phyloP scores from a whole-genome alignment of 92 coral and sea anemone genomes.

The Zoanthus solanderi region DNA sequence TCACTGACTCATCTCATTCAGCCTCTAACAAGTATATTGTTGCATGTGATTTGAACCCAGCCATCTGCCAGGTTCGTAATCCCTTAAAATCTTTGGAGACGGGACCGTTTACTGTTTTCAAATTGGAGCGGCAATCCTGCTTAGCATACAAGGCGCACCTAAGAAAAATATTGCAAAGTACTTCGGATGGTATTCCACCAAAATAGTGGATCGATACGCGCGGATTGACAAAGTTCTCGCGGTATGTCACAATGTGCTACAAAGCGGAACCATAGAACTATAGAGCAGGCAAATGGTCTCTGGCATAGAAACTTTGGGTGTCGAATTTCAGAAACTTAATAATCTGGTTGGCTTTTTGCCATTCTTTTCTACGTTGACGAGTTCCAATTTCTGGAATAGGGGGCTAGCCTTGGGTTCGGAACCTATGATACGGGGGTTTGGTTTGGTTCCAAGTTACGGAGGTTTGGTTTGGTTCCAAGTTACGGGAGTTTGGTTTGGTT shows the following conservation, averaged over 20 bases:
- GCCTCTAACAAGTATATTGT: slow-evolving; percentile 24
- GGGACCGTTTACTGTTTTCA: slow-evolving; percentile 67
- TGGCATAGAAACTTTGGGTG: not conserved
- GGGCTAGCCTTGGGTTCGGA: not conserved
- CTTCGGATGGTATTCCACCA: slow-evolving; percentile 67
- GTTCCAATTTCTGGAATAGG: not conserved
- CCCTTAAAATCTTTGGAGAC: slow-evolving; percentile 53
- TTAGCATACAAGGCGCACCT: slow-evolving; percentile 66
- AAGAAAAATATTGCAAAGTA: slow-evolving; percentile 59
- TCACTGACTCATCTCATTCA: not conserved
- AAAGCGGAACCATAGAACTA: slow-evolving; percentile 17
- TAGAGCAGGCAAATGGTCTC: slow-evolving; percentile 9
- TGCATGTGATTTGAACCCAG: slow-evolving; percentile 61
- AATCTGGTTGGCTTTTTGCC: not conserved
- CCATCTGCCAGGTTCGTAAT: slow-evolving; percentile 70
- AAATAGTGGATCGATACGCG: slow-evolving; percentile 66
- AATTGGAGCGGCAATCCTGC: slow-evolving; percentile 65
- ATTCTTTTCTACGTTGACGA: not conserved
- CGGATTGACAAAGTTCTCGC: slow-evolving; percentile 40
- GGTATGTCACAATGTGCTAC: slow-evolving; percentile 1
- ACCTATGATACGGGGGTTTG: not conserved
- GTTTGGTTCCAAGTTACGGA: not conserved
- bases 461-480: not conserved
- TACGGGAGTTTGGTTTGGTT: too few species aligned
- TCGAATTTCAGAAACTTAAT: not conserved